These are phyloP conservation scores for Trigoniulus corallinus DNA, from an alignment of 1,140 invertebrate genomes.

Conservation along the genomic window DNA sequence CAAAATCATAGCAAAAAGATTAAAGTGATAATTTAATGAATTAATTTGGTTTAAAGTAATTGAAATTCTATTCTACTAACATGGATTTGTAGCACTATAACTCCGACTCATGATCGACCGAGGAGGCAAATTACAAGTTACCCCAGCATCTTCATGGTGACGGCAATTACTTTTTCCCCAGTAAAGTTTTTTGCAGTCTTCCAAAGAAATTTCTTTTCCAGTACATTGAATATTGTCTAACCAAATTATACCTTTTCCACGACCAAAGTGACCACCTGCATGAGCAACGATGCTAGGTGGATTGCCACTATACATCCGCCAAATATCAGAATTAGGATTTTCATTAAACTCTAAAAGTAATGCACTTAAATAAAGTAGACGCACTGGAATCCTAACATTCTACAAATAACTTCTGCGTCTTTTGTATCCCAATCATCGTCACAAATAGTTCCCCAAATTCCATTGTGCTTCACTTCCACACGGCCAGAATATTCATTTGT, in stretches of 20 bases:
- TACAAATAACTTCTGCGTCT: conserved; percentile 42
- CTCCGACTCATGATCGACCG: too few relatives aligned
- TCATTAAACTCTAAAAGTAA: not conserved
- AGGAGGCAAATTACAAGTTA: conserved; percentile 37
- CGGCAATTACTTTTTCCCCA: conserved; percentile 50
- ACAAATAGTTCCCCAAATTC: conserved; percentile 58
- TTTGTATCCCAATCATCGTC: conserved; percentile 53
- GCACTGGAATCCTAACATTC: conserved; percentile 34
- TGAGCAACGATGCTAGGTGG: conserved; percentile 7
- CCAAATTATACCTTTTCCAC: conserved; percentile 49
- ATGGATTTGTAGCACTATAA: too few relatives aligned
- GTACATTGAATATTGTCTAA: conserved; percentile 47
- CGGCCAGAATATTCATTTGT: conserved; percentile 36
- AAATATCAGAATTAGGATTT: too few relatives aligned
- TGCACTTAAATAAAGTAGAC: not conserved
- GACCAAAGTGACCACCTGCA: conserved; percentile 24
- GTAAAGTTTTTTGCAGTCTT: conserved; percentile 41
- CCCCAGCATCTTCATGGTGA: conserved; percentile 54
- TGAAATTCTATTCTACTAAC: too few relatives aligned
- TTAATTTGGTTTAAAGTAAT: too few relatives aligned
- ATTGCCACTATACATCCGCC: not conserved
- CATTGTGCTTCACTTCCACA: conserved; percentile 47
- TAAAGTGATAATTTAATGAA: too few relatives aligned
- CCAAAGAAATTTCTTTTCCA: conserved; percentile 45
- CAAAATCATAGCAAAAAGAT: too few relatives aligned